phyloP scores from a whole-genome alignment of 2,113 vertebrate genomes.

The Zingel zingel region DNA sequence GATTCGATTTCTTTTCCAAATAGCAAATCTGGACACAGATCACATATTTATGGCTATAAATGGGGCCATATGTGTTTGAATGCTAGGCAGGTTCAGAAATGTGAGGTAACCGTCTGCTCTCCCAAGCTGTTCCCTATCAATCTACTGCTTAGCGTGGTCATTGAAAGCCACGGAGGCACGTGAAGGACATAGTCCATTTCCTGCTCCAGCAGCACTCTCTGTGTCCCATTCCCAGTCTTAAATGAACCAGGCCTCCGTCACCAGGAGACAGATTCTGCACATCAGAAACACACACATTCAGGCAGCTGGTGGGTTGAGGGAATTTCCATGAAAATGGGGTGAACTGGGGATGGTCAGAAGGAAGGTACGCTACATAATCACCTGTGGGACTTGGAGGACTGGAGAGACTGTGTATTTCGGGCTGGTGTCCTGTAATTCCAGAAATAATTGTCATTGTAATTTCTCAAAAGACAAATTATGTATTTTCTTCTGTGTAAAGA shows the following conservation, averaged over 20 bases:
- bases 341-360: slow-evolving; percentile 50
- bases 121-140: slow-evolving; percentile 43
- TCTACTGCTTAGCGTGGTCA: slow-evolving; percentile 11
- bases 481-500: neutral
- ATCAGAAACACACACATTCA: slow-evolving; percentile 25
- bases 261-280: slow-evolving; percentile 29
- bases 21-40: slow-evolving; percentile 25
- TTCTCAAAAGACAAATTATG: neutral
- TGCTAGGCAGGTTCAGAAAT: neutral
- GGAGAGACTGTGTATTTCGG: neutral
- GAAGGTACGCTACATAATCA: slow-evolving; percentile 45
- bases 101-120: slow-evolving; percentile 12
- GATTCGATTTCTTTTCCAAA: slow-evolving; percentile 17
- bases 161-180: slow-evolving; percentile 14
- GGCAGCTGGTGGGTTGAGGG: slow-evolving; percentile 54
- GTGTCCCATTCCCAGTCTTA: slow-evolving; percentile 43
- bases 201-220: slow-evolving; percentile 42
- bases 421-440: slow-evolving; percentile 17
- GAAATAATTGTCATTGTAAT: neutral
- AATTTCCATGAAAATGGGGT: slow-evolving; percentile 48
- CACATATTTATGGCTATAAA: slow-evolving; percentile 29
- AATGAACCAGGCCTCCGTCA: slow-evolving; percentile 20
- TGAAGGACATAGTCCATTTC: slow-evolving; percentile 68
- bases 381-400: slow-evolving; percentile 47
- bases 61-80: slow-evolving; percentile 24